A percentile compares a stretch with the other conserved stretches of the same genome.
Evolutionary conservation across 2,113 vertebrate genomes (phyloP).

Genomic region (Pelecanus crispus): DNA sequence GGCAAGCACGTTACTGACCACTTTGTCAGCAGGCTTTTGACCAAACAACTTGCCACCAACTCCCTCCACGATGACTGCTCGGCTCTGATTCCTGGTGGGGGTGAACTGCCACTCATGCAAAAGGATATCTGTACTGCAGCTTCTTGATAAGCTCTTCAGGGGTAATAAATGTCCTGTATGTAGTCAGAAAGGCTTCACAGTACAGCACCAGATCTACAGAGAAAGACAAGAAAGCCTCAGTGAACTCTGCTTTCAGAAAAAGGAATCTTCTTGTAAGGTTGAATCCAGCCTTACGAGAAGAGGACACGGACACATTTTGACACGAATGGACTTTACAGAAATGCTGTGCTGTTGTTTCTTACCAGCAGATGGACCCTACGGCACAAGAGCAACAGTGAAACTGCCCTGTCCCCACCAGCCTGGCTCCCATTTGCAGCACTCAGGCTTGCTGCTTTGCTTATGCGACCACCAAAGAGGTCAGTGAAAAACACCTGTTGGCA

Average conservation of each 20-base stretch:
- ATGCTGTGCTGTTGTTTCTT: not conserved
- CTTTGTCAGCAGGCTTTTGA: not conserved
- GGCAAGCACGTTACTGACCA: not conserved
- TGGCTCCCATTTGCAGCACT: not conserved
- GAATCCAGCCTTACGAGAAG: not conserved
- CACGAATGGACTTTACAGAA: not conserved
- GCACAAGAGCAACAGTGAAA: not conserved
- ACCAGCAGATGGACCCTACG: conserved; percentile 42
- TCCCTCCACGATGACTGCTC: rapidly evolving
- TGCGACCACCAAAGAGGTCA: not conserved
- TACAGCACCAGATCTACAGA: conserved; percentile 92
- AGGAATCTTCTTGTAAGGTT: not conserved
- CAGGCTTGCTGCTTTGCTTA: not conserved
- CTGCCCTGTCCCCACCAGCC: not conserved
- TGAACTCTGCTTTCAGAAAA: not conserved
- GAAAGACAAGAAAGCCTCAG: not conserved
- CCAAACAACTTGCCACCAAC: not conserved
- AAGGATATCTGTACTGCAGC: conserved; percentile 99
- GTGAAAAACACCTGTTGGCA: not conserved
- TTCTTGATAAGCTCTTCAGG: conserved; percentile 98
- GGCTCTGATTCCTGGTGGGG: not conserved
- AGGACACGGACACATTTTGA: not conserved
- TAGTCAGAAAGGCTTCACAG: conserved; percentile 98
- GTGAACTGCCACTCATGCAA: not conserved
- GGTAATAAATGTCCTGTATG: conserved; percentile 94